Conservation (phyloP, 2,797 vertebrate genomes). For the Margarornis squamiger region DNA sequence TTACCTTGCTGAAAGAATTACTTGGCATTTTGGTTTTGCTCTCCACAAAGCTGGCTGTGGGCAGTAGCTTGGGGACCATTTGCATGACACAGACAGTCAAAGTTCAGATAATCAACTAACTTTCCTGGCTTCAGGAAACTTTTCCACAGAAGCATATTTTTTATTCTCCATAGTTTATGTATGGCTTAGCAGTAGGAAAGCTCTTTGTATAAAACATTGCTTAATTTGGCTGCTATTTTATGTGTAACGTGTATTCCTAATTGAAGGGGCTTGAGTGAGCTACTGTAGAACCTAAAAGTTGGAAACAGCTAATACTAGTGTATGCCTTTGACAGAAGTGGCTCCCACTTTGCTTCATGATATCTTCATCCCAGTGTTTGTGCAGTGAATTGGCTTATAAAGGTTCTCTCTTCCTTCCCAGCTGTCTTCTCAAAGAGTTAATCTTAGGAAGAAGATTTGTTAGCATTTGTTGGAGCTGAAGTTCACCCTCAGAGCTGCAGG, state of each 20-base stretch:
- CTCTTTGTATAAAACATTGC: not conserved
- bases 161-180: not conserved
- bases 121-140: not conserved
- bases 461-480: not conserved
- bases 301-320: not conserved
- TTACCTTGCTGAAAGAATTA: not conserved
- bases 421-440: not conserved
- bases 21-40: not conserved
- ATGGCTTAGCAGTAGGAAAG: not conserved
- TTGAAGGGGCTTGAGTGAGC: not conserved
- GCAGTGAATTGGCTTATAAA: not conserved
- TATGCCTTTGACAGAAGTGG: not conserved
- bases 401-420: not conserved
- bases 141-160: not conserved
- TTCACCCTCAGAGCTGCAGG: not conserved
- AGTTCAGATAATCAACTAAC: not conserved
- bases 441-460: not conserved
- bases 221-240: not conserved
- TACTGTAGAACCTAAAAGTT: not conserved
- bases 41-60: not conserved
- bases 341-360: not conserved
- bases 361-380: not conserved
- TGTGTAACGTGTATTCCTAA: not conserved
- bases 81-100: not conserved
- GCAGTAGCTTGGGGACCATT: not conserved